Base-by-base conservation (phyloP, 1,140 invertebrate species). In the Sogatella furcifera region DNA sequence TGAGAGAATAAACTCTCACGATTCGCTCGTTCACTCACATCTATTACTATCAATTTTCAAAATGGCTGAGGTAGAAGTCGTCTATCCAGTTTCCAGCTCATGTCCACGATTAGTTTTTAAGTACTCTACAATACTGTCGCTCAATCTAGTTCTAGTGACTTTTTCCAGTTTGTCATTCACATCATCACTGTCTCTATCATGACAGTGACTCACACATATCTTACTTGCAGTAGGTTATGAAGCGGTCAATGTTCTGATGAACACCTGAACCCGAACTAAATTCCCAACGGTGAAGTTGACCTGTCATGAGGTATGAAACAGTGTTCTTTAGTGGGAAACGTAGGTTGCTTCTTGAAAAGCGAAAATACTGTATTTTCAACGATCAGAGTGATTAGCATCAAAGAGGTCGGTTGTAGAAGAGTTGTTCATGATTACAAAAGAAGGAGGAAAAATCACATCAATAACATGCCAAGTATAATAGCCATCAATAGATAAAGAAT, bases 1-100 rank as follows among this genome's bases (percentile, higher is more conserved):
- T 68, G 80, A 85, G 46, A 85, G 89, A 68, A 91, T 94, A 67
- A 92, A 92, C 74, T 83, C 82, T 31, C 85, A 86, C 67, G 82
- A 91, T 70, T 83, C 88, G 46, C 86, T 91, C 68, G 84, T 93
- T 57, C 85, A 89, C 65, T 89, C 87, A 19, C 88, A 93, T 74
- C 82, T 89, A 38, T 78, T 92, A 13, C 79, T 94, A 10, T 92
- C 90, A 62, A 89, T 92, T 70, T 89, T 92, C 73, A 92, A 92
- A 77, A 89, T 92, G 77, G 89, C 90, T n/a, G 88, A 92, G 77
- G 88, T 92, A 17, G 88, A 91, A 72, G 85, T 90, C 34, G 79
- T 85, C 21, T 63, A 74, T 44, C 74, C 75, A n/a, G 64, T 64
- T n/a, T 52, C 62, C 11, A 68, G 62, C 34, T 62, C 60, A 43